Evolutionary conservation across 2,888 invertebrate species (phyloP), one percentile per base, ranked within the genome.

Genomic region (Tenthredo mesomela): DNA sequence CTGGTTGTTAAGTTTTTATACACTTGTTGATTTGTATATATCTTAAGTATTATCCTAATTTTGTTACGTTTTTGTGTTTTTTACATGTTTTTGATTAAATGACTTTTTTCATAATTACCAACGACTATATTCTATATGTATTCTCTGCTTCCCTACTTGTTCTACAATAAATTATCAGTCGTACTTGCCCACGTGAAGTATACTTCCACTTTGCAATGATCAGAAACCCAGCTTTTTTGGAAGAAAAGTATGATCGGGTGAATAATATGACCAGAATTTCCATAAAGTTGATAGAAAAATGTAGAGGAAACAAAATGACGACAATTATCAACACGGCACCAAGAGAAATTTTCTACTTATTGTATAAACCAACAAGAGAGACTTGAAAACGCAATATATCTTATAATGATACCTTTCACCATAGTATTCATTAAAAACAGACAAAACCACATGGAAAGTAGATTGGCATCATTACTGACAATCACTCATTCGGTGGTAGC

Each of bases 11-110:
- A 85, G 84, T 85, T 84, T 80, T 37, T 85, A 77, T 84, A 73
- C n/a, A 77, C 58, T 47, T 84, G 71, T 75, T 87, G 87, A 84
- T 84, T 86, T 86, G 84, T 88, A 87, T 87, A 87, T 87, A 89
- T 82, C 43, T 12, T 25, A 70, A 82, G 67, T 67, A 29, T 70
- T 70, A 58, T 82, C 15, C 4, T 65, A 82, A 50, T 82, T 65
- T 82, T 82, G 70, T 82, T 82, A 82, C 70, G 61, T 40, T 40
- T 61, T 61, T 12, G 40, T 58, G n/a, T 61, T 80, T 67, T 67
- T 15, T 61, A 80, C 40, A 37, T 40, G 61, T 61, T 80, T 80
- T 80, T 80, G 61, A 80, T 80, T 80, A 80, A 80, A 80, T n/a
- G 37, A 40, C 1, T 61, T 58, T 80, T 80, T 80, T 80, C 80